Conservation (phyloP, 1,140 invertebrate genomes). For the Aphelenchoides avenae region DNA sequence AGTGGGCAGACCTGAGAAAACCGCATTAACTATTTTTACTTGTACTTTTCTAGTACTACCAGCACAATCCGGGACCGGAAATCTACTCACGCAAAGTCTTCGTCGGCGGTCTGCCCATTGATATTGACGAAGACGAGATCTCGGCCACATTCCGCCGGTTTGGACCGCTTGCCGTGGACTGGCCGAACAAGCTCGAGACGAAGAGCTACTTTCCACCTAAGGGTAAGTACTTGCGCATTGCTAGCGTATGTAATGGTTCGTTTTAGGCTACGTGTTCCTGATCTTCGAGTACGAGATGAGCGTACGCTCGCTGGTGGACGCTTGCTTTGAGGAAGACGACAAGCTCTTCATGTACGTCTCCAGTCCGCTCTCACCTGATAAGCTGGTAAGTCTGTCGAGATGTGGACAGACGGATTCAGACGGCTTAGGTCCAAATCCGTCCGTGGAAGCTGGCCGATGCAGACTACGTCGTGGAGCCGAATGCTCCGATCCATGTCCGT, state of each 20-base stretch:
- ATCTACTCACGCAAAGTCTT: slow-evolving; percentile 98
- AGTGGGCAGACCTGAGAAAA: no score
- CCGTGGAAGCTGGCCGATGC: slow-evolving; percentile 95
- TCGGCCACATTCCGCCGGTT: slow-evolving; percentile 95
- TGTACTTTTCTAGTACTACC: no score
- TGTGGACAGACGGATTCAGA: neutral
- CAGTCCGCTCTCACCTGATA: slow-evolving; percentile 67
- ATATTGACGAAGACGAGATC: slow-evolving; percentile 98
- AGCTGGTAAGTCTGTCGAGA: slow-evolving; percentile 11
- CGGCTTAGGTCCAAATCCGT: slow-evolving; percentile 70
- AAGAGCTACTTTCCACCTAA: neutral
- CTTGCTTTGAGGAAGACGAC: slow-evolving; percentile 93
- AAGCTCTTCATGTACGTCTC: slow-evolving; percentile 96
- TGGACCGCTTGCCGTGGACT: slow-evolving; percentile 91
- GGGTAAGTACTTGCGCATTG: neutral
- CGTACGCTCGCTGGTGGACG: slow-evolving; percentile 90
- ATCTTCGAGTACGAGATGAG: slow-evolving; percentile 84
- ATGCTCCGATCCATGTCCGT: slow-evolving; percentile 89
- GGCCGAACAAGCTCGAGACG: slow-evolving; percentile 68
- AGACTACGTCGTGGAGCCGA: slow-evolving; percentile 93
- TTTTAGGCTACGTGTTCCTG: slow-evolving; percentile 66
- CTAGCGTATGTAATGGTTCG: slow-evolving; percentile 3
- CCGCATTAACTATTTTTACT: no score
- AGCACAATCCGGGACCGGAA: no score
- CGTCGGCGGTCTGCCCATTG: slow-evolving; percentile 92